Conservation (phyloP, 2,888 invertebrate species). For the Morpho achilles region DNA sequence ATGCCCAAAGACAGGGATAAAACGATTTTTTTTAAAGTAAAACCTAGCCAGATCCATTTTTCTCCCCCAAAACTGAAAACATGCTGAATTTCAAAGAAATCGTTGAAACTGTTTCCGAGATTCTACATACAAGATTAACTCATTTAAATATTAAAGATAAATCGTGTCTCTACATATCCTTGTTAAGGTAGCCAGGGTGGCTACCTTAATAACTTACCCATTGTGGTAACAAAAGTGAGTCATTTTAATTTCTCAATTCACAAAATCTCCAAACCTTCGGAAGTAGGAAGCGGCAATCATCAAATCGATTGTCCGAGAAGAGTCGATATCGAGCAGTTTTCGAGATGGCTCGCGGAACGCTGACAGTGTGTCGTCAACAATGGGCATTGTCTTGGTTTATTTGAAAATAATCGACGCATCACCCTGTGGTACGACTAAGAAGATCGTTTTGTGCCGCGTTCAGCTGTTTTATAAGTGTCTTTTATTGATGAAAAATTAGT, state of each 20-base stretch:
- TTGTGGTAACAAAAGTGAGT: slow-evolving; percentile 15
- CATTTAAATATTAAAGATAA: no score
- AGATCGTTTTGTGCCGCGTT: slow-evolving; percentile 11
- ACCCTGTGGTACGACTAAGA: slow-evolving; percentile 25
- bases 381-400: slow-evolving; percentile 58
- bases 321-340: slow-evolving; percentile 45
- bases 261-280: slow-evolving; percentile 23
- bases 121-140: no score
- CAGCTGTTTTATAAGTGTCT: slow-evolving; percentile 4
- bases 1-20: no score
- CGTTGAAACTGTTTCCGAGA: no score
- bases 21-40: no score
- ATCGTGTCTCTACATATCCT: no score
- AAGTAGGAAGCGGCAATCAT: slow-evolving; percentile 32
- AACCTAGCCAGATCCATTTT: no score
- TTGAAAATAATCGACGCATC: slow-evolving; percentile 61
- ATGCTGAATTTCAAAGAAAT: no score
- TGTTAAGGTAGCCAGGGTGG: no score
- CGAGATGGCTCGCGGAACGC: slow-evolving; percentile 42
- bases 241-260: slow-evolving; percentile 17
- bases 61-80: no score
- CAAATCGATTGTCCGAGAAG: slow-evolving; percentile 53
- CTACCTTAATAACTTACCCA: no score
- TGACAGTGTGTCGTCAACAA: slow-evolving; percentile 64
- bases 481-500: no score